phyloP scores from a whole-genome alignment of 2,888 invertebrate species.

The Maniola hyperantus region DNA sequence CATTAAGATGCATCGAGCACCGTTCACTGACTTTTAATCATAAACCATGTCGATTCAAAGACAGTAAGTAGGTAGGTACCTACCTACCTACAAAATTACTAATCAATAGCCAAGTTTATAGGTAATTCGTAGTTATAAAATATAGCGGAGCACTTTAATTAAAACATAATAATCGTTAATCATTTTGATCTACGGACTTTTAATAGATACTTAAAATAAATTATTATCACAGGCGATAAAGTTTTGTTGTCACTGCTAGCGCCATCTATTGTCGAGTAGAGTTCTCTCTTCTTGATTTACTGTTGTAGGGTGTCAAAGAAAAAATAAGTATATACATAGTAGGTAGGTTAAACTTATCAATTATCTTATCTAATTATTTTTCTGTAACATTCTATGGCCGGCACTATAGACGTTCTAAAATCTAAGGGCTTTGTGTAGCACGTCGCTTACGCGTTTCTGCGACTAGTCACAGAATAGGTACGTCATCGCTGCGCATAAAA shows the following conservation, averaged over 20 bases:
- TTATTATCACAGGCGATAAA: not conserved
- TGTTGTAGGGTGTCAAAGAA: too few species aligned
- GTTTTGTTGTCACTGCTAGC: slow-evolving; percentile 35
- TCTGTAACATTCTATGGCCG: too few species aligned
- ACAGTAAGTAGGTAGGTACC: not conserved
- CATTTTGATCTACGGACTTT: slow-evolving; percentile 23
- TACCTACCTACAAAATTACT: not conserved
- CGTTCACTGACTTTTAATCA: slow-evolving; percentile 15
- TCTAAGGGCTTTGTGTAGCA: too few species aligned
- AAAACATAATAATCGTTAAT: slow-evolving; percentile 27
- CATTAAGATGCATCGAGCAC: not conserved
- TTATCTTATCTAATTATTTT: too few species aligned
- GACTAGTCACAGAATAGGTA: too few species aligned
- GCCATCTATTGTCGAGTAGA: slow-evolving; percentile 67
- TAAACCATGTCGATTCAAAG: not conserved
- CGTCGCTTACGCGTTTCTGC: too few species aligned
- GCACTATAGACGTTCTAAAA: too few species aligned
- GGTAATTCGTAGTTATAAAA: slow-evolving; percentile 20
- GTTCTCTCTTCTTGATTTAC: not conserved
- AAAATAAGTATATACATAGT: too few species aligned
- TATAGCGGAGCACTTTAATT: slow-evolving; percentile 21
- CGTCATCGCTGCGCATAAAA: too few species aligned
- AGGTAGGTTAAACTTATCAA: too few species aligned
- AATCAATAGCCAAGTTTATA: slow-evolving; percentile 8
- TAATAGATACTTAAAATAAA: slow-evolving; percentile 8